Conservation (phyloP, 2,113 vertebrate species). For the Balaeniceps rex region DNA sequence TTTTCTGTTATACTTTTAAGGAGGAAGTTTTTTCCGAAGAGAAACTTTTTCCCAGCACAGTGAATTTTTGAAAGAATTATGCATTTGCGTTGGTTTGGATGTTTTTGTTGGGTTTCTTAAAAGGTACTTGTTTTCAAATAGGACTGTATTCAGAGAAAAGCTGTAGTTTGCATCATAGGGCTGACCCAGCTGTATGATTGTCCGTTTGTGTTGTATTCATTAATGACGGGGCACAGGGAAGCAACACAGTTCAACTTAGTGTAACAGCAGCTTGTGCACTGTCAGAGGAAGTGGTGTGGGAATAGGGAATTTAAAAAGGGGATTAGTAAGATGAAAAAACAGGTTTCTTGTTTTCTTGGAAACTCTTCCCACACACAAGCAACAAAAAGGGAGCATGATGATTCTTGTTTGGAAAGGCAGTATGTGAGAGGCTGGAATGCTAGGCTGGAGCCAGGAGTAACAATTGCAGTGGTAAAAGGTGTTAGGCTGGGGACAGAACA, state of each 20-base stretch:
- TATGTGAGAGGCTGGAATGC: not conserved
- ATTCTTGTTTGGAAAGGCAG: not conserved
- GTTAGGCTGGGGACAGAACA: not conserved
- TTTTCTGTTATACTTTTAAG: not conserved
- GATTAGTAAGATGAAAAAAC: not conserved
- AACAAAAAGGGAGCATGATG: not conserved
- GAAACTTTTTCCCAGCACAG: not conserved
- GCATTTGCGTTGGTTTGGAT: not conserved
- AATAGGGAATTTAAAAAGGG: not conserved
- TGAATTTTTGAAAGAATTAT: not conserved
- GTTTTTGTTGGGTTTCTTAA: not conserved
- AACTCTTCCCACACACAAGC: not conserved
- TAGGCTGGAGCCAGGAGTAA: not conserved
- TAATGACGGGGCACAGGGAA: not conserved
- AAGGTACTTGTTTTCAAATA: not conserved
- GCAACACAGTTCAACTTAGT: not conserved
- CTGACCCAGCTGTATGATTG: not conserved
- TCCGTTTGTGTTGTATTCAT: not conserved
- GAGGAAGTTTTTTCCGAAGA: not conserved
- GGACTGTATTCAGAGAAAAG: not conserved
- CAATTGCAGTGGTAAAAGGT: not conserved
- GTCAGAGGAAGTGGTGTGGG: not conserved
- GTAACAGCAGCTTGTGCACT: not conserved
- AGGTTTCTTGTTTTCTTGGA: not conserved
- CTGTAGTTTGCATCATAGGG: not conserved